Conservation (phyloP, 1,140 invertebrate species). For the Eupeodes corollae region DNA sequence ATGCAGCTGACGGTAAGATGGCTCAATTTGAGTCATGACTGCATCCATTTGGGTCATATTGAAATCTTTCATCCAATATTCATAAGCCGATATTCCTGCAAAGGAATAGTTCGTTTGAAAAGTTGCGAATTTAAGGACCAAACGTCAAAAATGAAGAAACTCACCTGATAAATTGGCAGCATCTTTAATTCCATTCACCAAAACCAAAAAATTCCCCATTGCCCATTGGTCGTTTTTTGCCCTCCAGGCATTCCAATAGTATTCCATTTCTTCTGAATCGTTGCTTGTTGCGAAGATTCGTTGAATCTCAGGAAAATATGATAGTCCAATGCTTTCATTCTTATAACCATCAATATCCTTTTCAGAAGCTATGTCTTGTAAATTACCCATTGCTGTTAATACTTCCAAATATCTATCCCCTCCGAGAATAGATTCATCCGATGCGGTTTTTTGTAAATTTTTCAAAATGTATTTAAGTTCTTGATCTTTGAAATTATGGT, state of each 20-base stretch:
- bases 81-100: conserved; percentile 23
- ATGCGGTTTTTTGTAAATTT: no score
- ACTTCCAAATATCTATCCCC: no score
- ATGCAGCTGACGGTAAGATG: conserved; percentile 76
- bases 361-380: no score
- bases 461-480: no score
- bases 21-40: conserved; percentile 53
- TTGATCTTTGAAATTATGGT: no score
- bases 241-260: conserved; percentile 32
- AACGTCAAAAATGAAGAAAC: no score
- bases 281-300: conserved; percentile 23
- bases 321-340: conserved; percentile 4
- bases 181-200: not conserved
- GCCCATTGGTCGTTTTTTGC: conserved; percentile 32
- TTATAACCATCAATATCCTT: no score
- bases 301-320: conserved; percentile 31
- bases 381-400: no score
- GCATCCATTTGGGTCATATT: no score
- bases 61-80: conserved; percentile 18
- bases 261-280: conserved; percentile 27
- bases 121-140: no score
- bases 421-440: no score
- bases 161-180: not conserved
- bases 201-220: conserved; percentile 21
- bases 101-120: not conserved